phyloP scores from a whole-genome alignment of 1,140 invertebrate genomes.

The Phenacoccus solenopsis region DNA sequence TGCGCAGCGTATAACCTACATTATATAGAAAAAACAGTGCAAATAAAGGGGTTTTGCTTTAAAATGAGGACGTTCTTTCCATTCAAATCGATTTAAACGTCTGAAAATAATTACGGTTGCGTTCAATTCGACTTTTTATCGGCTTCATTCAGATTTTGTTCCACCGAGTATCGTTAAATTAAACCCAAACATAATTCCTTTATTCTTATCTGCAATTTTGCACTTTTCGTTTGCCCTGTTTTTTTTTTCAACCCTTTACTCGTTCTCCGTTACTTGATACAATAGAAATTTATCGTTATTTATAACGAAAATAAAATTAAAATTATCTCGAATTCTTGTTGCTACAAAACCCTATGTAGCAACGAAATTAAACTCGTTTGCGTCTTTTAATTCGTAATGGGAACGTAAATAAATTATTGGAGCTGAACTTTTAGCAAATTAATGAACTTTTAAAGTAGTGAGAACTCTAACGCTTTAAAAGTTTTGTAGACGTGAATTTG shows the following conservation, averaged over 20 bases:
- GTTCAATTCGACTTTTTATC: neutral
- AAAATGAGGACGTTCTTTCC: too few species aligned
- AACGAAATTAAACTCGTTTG: neutral
- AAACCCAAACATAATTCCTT: neutral
- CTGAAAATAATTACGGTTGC: neutral
- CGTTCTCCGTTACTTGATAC: neutral
- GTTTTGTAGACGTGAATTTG: neutral
- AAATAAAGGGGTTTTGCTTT: too few species aligned
- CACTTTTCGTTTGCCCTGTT: neutral
- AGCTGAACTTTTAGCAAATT: neutral
- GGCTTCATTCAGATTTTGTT: neutral
- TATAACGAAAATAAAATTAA: neutral
- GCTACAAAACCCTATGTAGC: neutral
- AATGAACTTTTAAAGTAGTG: slow-evolving; percentile 2
- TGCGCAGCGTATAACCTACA: too few species aligned
- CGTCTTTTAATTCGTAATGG: neutral
- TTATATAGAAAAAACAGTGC: too few species aligned
- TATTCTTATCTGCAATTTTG: neutral
- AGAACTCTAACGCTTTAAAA: slow-evolving; percentile 1
- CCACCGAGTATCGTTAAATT: neutral
- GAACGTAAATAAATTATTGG: neutral
- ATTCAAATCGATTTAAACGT: neutral
- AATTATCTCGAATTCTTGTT: neutral
- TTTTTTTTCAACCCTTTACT: neutral
- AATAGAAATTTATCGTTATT: slow-evolving; percentile 3